Base-by-base conservation (phyloP, 2,888 invertebrate genomes). In the Platynereis dumerilii region DNA sequence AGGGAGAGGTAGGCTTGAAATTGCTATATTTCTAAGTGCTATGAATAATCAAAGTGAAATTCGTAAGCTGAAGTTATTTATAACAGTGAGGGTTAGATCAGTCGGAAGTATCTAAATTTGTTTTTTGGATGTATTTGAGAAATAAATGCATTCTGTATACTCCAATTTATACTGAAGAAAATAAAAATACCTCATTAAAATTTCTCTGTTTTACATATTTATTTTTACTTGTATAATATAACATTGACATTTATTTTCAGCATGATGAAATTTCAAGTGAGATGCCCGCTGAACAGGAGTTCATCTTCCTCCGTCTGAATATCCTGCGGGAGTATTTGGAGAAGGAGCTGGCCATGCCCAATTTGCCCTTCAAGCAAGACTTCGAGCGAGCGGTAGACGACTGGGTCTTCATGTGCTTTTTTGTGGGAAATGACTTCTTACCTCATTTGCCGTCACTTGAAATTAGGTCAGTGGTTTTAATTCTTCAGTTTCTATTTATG, bases 351-450 rank as follows among this genome's bases (percentile, higher is more conserved):
- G 83, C 86, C 74, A 97, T 98, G 94, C 69, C 74, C 24, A 92
- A 93, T 84, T 87, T 98, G 45, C 96, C 97, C 2, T 98, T 99
- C 84, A 87, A 89, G 58, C 98, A 94, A 83, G 94, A 96, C 81
- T 75, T 78, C n/a, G 76, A 86, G 83, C 78, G 98, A 64, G 95
- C 91, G 0, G 84, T 99, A 20, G 99, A 99, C 81, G 99, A 99
- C 85, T 99, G 98, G 98, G 98, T 89, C 20, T 88, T 89, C 76
- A 96, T 99, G 95, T 99, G 99, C 82, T 99, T 99, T 87, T 99
- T 99, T 85, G 97, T 98, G 60, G 99, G 99, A 57, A 99, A 99
- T 81, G 99, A 99, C 86, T 99, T 99, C 83, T 85, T 99, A 76
- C 99, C 99, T 0, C 99, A 99, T 87, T 87, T 99, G 72, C 99